Evolutionary conservation across 2,888 invertebrate species (phyloP), one percentile per base, ranked within the genome.

Genomic region (Drosophila seclusa): DNA sequence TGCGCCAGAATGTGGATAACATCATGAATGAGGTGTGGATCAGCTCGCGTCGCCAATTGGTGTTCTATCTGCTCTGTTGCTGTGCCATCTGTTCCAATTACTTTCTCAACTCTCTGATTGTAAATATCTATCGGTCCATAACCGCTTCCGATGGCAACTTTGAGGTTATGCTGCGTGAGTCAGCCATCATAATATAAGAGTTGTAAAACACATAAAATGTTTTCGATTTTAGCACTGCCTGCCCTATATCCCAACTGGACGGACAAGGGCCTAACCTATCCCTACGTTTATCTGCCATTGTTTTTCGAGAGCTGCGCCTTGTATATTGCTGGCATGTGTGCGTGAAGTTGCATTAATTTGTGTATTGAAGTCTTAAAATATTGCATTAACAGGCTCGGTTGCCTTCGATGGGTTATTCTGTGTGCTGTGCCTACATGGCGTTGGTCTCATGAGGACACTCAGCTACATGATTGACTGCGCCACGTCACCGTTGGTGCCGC

Each of bases 401-500:
- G 81, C 89, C 70, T 92, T 92, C 45, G 92, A 92, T 73, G 88
- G 88, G 21, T 65, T 90, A 24, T 92, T 92, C 58, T 83, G 91
- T 57, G 82, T 92, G 4, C 59, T 92, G 4, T 86, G 89, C 24
- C 68, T 84, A 53, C 92, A 92, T 53, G 68, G 80, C 13, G 86
- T 91, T 42, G 91, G 89, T 0, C 73, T 92, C 5, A 74, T 91
- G 24, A 63, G 75, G 32, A 72, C 90, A 0, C 80, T 92, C 3
- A 78, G 64, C 53, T 52, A 74, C 29, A 87, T 90, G 85, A 71
- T 91, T 55, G 55, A 52, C 0, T 71, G 73, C 42, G 79, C 91
- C 29, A 92, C 92, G 0, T 86, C 91, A 0, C 40, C 80, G 13
- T 42, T 79, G 18, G 76, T 92, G 49, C 92, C 92, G 0, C 72